Evolutionary conservation across 2,888 invertebrate genomes (phyloP), one percentile per base, ranked within the genome.

Genomic region (Marasmarcha lunaedactyla): DNA sequence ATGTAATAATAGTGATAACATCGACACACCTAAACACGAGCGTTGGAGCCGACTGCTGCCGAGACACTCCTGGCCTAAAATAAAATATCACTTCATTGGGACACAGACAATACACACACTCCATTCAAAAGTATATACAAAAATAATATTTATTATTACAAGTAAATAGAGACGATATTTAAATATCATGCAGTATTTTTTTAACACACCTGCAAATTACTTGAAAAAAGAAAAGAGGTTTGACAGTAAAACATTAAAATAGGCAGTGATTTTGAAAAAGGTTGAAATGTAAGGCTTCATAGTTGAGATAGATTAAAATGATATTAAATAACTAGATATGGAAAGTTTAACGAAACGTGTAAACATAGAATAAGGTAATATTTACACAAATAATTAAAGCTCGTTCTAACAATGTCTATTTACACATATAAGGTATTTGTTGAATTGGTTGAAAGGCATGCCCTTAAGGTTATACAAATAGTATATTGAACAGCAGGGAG

Each of bases 1-100:
- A 60, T 46, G 54, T 57, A 62, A 55, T 69, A 57, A 58, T 70
- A 63, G 57, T 66, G 76, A 70, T 70, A 77, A 79, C 81, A 81
- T 74, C 79, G 84, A 85, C 84, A 85, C 84, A 84, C 84, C 84
- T 84, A 84, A 83, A 83, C 71, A 84, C 84, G 69, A 84, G 79
- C 67, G 84, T 84, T 58, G 84, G 84, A 56, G 84, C 84, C 45
- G 84, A 84, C 79, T 84, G 84, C 83, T 84, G 84, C 49, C 84
- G 78, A 72, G 84, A 78, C 77, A 84, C 84, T 62, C 81, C 76
- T 60, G 84, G 84, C 84, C 84, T 84, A 84, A 81, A 84, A 84
- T 71, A 69, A 81, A 83, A 81, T 69, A 79, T 69, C 64, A 57
- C 57, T 65, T 77, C 76, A 79, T 67, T 78, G 68, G 68, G 65